These are phyloP conservation scores for Pseudochaenichthys georgianus DNA, from an alignment of 2,797 vertebrate species.

Conservation along the genomic window DNA sequence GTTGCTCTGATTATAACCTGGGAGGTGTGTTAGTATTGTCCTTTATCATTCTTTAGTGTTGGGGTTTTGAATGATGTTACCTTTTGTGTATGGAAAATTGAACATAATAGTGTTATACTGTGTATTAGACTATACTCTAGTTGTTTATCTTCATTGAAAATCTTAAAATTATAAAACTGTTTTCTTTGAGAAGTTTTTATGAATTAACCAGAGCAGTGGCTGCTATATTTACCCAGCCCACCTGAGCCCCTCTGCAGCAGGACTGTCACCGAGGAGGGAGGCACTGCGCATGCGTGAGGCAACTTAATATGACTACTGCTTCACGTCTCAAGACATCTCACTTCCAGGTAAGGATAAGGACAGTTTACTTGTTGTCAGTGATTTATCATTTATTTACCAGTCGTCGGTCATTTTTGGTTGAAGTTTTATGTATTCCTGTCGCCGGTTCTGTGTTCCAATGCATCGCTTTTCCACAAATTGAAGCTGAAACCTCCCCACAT, in stretches of 20 bases:
- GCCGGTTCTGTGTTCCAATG: neutral
- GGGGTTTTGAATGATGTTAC: too few species aligned
- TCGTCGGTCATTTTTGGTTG: neutral
- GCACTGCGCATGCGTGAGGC: slow-evolving; percentile 75
- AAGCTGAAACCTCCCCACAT: slow-evolving; percentile 22
- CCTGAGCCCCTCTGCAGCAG: slow-evolving; percentile 27
- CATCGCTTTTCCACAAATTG: neutral
- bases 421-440: too few species aligned
- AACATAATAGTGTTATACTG: too few species aligned
- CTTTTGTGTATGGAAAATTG: too few species aligned
- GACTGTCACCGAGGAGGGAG: neutral
- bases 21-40: too few species aligned
- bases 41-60: too few species aligned
- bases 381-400: neutral
- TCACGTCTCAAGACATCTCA: slow-evolving; percentile 72
- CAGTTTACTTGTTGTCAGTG: neutral
- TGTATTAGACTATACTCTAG: neutral
- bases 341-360: slow-evolving; percentile 60
- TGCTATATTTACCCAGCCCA: slow-evolving; percentile 30
- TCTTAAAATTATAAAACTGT: neutral
- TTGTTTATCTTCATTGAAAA: neutral
- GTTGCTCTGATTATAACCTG: too few species aligned
- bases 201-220: neutral
- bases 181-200: neutral
- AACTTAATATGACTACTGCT: slow-evolving; percentile 49